Base-by-base conservation (phyloP, 2,113 vertebrate genomes). In the Mobula hypostoma region DNA sequence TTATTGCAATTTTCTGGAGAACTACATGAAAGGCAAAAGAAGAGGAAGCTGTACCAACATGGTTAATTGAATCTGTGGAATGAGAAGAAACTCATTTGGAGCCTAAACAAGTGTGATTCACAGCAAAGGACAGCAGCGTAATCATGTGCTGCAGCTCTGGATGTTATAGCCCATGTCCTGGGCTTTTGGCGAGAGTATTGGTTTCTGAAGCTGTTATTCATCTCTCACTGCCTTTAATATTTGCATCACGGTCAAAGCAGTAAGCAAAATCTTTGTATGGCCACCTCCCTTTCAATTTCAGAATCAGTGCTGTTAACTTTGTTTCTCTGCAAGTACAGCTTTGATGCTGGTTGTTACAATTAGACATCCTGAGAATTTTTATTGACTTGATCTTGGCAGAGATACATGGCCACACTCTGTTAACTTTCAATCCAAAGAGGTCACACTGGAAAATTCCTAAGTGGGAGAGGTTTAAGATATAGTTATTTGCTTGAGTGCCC, bases 371-470 rank as follows among this genome's bases (percentile, higher is more conserved):
- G 0, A 36, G 19, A 63, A 40, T 48, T 92, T 92, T 92, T 92
- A 92, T 92, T 92, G 66, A 72, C 88, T 40, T 92, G 29, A 70
- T 72, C 66, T 92, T 92, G 88, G 88, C 32, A 92, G 66, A 72
- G 32, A 72, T 92, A 92, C n/a, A 40, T 70, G 66, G 88, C 15
- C 19, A 5, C 32, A 92, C 6, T 92, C 29, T 70, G 88, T 48
- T 92, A 68, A 92, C 88, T 92, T 2, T 70, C 68, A 70, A 92
- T 92, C 66, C 66, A 72, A 19, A 32, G 32, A 72, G 32, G 66
- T 70, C 32, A 40, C 9, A 92, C 66, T 40, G 88, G 66, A 92
- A 72, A 92, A 92, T 70, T 70, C 88, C 66, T 72, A 92, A 72
- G 21, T 92, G 88, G 29, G 14, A 91, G 88, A 70, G 88, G 17